phyloP scores from a whole-genome alignment of 1,140 invertebrate species.

The Cotesia typhae region DNA sequence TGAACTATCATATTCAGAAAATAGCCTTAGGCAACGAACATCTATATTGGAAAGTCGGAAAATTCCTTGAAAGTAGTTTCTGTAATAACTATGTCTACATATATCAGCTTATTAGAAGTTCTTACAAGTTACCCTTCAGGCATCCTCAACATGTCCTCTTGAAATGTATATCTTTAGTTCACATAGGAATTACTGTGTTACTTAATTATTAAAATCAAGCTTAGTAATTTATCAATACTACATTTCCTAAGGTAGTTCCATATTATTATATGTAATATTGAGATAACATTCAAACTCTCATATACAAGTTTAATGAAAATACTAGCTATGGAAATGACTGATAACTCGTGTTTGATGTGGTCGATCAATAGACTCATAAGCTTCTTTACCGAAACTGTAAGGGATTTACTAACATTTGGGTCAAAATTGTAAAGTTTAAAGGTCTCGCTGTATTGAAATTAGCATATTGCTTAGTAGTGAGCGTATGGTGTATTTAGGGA shows the following conservation, averaged over 20 bases:
- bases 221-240: background rate
- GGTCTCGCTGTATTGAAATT: constrained; percentile 11
- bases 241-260: no score
- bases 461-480: constrained; percentile 26
- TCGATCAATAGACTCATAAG: constrained; percentile 16
- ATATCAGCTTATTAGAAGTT: constrained; percentile 31
- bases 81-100: constrained; percentile 10
- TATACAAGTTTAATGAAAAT: constrained; percentile 10
- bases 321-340: constrained; percentile 13
- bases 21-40: background rate
- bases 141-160: constrained; percentile 23
- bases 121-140: constrained; percentile 16
- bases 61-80: background rate
- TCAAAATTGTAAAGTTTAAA: constrained; percentile 32
- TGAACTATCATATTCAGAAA: background rate
- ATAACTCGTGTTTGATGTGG: constrained; percentile 17
- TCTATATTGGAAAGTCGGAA: constrained; percentile 9
- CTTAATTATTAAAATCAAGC: background rate
- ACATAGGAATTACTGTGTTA: background rate
- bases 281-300: background rate
- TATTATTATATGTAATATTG: background rate
- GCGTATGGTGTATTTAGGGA: background rate
- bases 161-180: background rate
- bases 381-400: constrained; percentile 8
- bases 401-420: constrained; percentile 22